phyloP scores from a whole-genome alignment of 2,888 invertebrate species.

The Dicycla oo region DNA sequence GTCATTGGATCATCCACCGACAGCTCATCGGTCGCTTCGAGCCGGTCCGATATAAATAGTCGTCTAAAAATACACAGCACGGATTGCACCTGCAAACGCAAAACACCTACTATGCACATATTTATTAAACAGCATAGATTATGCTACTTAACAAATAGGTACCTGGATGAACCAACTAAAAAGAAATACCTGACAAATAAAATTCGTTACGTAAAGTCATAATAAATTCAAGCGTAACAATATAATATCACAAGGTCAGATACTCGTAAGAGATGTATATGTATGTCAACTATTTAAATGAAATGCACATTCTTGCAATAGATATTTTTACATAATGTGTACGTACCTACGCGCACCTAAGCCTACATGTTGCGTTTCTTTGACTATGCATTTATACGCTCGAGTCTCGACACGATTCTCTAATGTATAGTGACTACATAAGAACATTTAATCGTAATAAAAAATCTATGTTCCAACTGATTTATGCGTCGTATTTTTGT shows the following conservation, averaged over 20 bases:
- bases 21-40: constrained; percentile 76
- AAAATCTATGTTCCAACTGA: constrained; percentile 43
- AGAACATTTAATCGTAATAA: constrained; percentile 29
- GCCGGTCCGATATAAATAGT: constrained; percentile 88
- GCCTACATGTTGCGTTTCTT: constrained; percentile 22
- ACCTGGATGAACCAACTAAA: constrained; percentile 50
- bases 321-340: constrained; percentile 20
- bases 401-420: constrained; percentile 6
- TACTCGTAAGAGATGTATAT: constrained; percentile 19
- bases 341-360: constrained; percentile 8
- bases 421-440: constrained; percentile 21
- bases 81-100: constrained; percentile 84
- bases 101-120: constrained; percentile 58
- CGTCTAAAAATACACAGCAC: constrained; percentile 86
- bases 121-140: too few species aligned
- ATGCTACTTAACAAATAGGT: constrained; percentile 60
- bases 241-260: constrained; percentile 22
- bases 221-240: constrained; percentile 38
- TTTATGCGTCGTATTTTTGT: constrained; percentile 56
- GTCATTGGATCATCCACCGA: constrained; percentile 78
- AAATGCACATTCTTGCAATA: constrained; percentile 35
- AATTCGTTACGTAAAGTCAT: constrained; percentile 32
- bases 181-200: constrained; percentile 35
- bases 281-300: constrained; percentile 38
- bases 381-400: constrained; percentile 33